A percentile compares a stretch with the other conserved stretches of the same genome.
Conservation (phyloP, 2,797 vertebrate species). For the Halcyon leucocephala region DNA sequence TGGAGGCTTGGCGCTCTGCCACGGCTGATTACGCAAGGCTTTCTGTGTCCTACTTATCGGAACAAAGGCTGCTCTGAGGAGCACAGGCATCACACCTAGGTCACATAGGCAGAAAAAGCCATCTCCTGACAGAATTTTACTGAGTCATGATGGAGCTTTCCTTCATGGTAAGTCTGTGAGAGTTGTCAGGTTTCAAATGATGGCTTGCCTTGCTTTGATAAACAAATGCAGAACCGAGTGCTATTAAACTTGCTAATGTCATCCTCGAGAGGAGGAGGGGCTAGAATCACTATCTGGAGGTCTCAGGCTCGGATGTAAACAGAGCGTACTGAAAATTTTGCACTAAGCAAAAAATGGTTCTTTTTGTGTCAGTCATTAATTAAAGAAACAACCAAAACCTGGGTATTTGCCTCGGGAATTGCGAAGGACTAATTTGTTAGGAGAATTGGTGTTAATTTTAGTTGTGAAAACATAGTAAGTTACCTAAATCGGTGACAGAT, state of each 20-base stretch:
- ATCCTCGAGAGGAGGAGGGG: conserved; percentile 8
- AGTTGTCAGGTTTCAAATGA: conserved; percentile 34
- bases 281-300: neutral
- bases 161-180: conserved; percentile 62
- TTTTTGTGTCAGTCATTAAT: neutral
- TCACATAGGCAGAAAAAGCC: conserved; percentile 62
- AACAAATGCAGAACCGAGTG: neutral
- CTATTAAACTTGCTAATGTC: neutral
- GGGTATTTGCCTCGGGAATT: neutral
- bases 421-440: neutral
- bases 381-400: neutral
- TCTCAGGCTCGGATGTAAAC: conserved; percentile 5
- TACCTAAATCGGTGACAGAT: neutral
- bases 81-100: conserved; percentile 38
- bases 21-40: conserved; percentile 61
- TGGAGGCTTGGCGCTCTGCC: conserved; percentile 75
- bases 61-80: conserved; percentile 72
- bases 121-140: conserved; percentile 42
- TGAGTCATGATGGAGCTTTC: conserved; percentile 61
- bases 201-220: conserved; percentile 14
- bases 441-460: neutral
- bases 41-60: conserved; percentile 64
- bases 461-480: neutral
- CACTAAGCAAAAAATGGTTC: neutral
- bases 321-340: neutral